Conservation (phyloP, 2,113 vertebrate species). For the Aspidoscelis tigris region DNA sequence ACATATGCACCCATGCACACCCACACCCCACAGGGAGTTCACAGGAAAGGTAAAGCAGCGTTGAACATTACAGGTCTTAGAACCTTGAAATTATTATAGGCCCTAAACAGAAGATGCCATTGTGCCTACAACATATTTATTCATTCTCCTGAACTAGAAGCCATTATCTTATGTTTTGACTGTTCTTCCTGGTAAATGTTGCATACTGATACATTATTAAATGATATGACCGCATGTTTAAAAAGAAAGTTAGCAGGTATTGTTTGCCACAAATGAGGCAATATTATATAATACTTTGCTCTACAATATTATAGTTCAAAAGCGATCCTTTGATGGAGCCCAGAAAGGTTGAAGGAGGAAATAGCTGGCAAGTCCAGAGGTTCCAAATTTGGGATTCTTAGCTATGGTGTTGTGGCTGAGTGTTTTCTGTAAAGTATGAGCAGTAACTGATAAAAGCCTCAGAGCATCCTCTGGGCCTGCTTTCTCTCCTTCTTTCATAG, state of each 20-base stretch:
- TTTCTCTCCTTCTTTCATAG: not conserved
- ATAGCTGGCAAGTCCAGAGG: not conserved
- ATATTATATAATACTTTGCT: not conserved
- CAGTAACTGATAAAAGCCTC: not conserved
- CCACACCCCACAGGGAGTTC: not conserved
- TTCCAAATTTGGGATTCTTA: not conserved
- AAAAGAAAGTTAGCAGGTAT: not conserved
- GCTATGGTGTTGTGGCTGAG: not conserved
- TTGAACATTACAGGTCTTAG: not conserved
- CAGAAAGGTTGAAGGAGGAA: not conserved
- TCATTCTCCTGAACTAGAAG: not conserved
- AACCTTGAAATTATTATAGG: not conserved
- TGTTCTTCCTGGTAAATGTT: not conserved
- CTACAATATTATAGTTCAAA: not conserved
- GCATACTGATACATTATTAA: not conserved
- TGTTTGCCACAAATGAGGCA: not conserved
- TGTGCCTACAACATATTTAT: constrained; percentile 3
- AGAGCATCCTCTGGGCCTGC: not conserved
- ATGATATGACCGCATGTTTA: not conserved
- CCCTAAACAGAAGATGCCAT: not conserved
- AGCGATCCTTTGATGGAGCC: not conserved
- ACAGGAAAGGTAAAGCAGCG: not conserved
- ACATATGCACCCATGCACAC: too few species aligned
- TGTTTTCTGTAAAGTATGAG: not conserved
- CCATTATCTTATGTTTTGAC: not conserved